Percentiles rank a stretch among this genome's conserved stretches.
phyloP scores from a whole-genome alignment of 2,888 invertebrate genomes.

The Sarcophaga caerulescens region DNA sequence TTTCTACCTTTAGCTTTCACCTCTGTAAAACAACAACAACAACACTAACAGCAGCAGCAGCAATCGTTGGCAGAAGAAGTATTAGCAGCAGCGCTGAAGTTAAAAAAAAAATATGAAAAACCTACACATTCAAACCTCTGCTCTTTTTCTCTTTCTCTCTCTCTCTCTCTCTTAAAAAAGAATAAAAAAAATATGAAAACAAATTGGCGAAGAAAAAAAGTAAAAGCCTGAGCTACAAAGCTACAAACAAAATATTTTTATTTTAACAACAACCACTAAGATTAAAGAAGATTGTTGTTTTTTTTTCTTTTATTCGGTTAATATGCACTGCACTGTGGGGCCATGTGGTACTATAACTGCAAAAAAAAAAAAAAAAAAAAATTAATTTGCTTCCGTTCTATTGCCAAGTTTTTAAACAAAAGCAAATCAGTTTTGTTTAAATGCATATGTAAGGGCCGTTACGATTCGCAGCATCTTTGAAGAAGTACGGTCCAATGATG shows the following conservation, averaged over 20 bases:
- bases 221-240: conserved; percentile 63
- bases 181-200: not conserved
- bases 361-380: no score
- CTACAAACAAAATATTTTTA: conserved; percentile 58
- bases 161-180: not conserved
- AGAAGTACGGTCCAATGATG: no score
- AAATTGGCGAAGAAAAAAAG: conserved; percentile 46
- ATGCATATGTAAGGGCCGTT: no score
- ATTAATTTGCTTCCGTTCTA: no score
- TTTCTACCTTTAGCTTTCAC: conserved; percentile 56
- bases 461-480: no score
- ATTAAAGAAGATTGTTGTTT: conserved; percentile 48
- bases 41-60: conserved; percentile 14
- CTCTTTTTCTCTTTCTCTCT: not conserved
- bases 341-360: not conserved
- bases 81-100: conserved; percentile 27
- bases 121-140: conserved; percentile 58
- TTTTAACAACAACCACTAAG: conserved; percentile 58
- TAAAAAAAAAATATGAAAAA: conserved; percentile 52
- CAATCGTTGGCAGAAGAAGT: not conserved
- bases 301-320: not conserved
- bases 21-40: conserved; percentile 25
- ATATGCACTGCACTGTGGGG: not conserved
- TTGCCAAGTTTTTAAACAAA: no score
- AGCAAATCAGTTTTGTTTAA: no score